Evolutionary conservation across 2,113 vertebrate species (phyloP).

Genomic region (Pelecanus crispus): DNA sequence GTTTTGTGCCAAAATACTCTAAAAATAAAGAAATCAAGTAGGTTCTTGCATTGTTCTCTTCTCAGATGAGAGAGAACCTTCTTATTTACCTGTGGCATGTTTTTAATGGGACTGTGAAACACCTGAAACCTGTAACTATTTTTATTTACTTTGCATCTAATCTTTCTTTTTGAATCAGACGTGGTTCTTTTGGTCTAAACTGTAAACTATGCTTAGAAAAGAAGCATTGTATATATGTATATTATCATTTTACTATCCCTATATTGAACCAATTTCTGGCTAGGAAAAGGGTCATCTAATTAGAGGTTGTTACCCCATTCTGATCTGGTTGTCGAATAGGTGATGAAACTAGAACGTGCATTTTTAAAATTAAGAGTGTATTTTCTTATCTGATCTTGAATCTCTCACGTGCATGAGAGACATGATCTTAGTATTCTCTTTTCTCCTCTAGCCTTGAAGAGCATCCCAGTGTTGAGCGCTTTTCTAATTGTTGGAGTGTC

Average conservation of each 20-base stretch:
- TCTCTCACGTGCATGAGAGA: fast-evolving
- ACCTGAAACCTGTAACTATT: not conserved
- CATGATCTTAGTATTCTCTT: not conserved
- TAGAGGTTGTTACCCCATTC: not conserved
- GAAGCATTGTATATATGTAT: not conserved
- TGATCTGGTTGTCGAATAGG: not conserved
- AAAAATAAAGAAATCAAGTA: not conserved
- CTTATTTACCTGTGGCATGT: not conserved
- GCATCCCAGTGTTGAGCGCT: not conserved
- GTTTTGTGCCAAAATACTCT: not conserved
- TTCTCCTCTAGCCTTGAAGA: not conserved
- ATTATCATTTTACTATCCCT: not conserved
- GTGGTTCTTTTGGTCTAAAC: not conserved
- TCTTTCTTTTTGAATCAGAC: not conserved
- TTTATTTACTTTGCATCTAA: not conserved
- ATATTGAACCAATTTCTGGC: not conserved
- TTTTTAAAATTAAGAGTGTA: not conserved
- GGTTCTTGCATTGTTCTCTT: not conserved
- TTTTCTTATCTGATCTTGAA: not conserved
- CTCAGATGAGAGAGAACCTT: not conserved
- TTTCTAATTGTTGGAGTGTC: not conserved
- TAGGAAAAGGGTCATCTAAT: not conserved
- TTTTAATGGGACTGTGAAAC: not conserved
- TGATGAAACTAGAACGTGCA: not conserved
- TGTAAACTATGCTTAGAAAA: not conserved